Evolutionary conservation across 2,113 vertebrate genomes (phyloP).

Genomic region (Anarhynchus alexandrinus): DNA sequence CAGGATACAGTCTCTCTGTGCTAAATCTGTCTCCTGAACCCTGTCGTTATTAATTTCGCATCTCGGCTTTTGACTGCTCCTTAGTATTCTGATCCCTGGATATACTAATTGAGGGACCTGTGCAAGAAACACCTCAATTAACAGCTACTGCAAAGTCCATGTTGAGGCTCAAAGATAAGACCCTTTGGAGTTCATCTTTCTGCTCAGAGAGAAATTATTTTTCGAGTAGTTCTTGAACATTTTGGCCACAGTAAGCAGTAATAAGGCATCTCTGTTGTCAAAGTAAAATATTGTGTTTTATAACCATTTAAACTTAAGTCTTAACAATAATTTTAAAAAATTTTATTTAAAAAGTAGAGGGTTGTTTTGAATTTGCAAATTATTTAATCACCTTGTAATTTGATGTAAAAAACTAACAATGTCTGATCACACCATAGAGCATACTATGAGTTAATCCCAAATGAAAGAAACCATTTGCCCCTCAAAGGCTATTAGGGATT

Average conservation of each 20-base stretch:
- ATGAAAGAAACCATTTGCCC: conserved; percentile 40
- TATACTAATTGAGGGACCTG: neutral
- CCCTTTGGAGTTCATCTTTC: neutral
- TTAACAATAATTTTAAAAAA: fast-evolving
- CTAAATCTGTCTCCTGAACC: neutral
- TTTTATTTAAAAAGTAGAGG: neutral
- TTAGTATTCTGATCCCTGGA: neutral
- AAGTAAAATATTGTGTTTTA: neutral
- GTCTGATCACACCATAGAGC: neutral
- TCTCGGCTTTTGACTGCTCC: neutral
- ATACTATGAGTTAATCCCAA: conserved; percentile 36
- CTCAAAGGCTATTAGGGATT: conserved; percentile 43
- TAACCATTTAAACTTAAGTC: neutral
- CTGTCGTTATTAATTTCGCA: neutral
- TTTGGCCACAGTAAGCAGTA: neutral
- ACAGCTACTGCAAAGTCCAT: neutral
- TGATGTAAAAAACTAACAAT: neutral
- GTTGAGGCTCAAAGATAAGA: neutral
- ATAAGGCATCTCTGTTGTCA: neutral
- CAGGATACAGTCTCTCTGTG: neutral
- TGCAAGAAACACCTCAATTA: neutral
- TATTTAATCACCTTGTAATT: conserved; percentile 4
- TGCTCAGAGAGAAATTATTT: neutral
- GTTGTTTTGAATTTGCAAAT: neutral
- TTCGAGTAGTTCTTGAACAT: neutral